These are phyloP conservation scores for Panzeria rudis DNA, from an alignment of 2,888 invertebrate species.

Conservation along the genomic window DNA sequence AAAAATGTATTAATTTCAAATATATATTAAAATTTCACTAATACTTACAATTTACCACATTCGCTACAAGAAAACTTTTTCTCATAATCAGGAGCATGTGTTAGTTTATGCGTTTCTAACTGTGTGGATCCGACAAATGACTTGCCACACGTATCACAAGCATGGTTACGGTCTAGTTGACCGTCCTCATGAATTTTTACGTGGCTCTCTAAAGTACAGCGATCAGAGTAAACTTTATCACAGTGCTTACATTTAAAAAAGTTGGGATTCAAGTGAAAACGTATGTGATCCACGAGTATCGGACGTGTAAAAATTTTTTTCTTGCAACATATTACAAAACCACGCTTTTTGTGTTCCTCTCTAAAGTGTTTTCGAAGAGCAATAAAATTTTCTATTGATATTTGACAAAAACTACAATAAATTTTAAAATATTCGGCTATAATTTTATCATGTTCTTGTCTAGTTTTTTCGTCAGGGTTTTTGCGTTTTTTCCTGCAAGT, in stretches of 20 bases:
- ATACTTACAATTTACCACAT: slow-evolving; percentile 79
- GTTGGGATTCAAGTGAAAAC: slow-evolving; percentile 79
- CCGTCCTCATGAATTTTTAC: slow-evolving; percentile 75
- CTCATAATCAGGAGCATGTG: slow-evolving; percentile 80
- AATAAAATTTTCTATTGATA: slow-evolving; percentile 77
- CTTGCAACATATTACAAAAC: slow-evolving; percentile 78
- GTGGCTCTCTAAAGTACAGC: slow-evolving; percentile 77
- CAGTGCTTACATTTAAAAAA: slow-evolving; percentile 79
- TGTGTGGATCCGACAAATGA: slow-evolving; percentile 78
- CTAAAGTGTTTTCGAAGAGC: slow-evolving; percentile 78
- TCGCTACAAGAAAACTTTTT: slow-evolving; percentile 78
- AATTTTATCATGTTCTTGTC: slow-evolving; percentile 77
- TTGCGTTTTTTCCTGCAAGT: slow-evolving; percentile 44
- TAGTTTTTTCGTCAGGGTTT: slow-evolving; percentile 65
- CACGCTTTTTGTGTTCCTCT: slow-evolving; percentile 77
- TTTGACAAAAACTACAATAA: slow-evolving; percentile 77
- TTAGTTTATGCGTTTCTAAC: slow-evolving; percentile 78
- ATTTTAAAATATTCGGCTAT: slow-evolving; percentile 79
- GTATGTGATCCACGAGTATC: slow-evolving; percentile 78
- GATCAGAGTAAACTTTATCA: slow-evolving; percentile 76
- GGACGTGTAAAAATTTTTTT: slow-evolving; percentile 78
- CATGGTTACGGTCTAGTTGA: slow-evolving; percentile 75
- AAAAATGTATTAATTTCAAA: not conserved
- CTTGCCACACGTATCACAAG: slow-evolving; percentile 79
- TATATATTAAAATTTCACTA: not conserved